phyloP scores from a whole-genome alignment of 2,797 vertebrate species.

The Limosa lapponica region DNA sequence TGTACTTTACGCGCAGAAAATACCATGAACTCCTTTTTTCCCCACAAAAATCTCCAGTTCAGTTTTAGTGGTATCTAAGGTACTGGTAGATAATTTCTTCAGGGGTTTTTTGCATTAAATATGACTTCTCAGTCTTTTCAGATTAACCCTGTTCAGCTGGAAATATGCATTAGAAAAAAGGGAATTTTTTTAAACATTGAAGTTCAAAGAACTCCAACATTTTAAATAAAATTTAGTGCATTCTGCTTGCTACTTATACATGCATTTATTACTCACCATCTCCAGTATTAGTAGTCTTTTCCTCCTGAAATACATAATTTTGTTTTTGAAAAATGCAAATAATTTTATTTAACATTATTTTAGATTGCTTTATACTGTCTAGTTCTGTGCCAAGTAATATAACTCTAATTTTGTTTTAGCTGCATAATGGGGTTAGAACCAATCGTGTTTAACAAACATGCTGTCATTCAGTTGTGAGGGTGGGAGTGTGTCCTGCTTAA shows the following conservation, averaged over 20 bases:
- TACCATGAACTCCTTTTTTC: neutral
- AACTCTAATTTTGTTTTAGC: neutral
- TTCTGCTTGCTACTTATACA: neutral
- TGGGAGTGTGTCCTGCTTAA: neutral
- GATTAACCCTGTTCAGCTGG: neutral
- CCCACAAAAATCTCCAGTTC: neutral
- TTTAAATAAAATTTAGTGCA: neutral
- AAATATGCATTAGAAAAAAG: neutral
- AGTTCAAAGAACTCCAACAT: neutral
- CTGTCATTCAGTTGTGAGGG: neutral
- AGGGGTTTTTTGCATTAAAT: rapidly evolving
- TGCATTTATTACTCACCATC: neutral
- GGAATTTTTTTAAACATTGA: rapidly evolving
- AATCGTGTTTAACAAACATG: neutral
- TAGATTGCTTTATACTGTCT: neutral
- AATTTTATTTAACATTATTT: neutral
- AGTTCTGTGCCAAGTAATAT: neutral
- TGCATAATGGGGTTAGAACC: neutral
- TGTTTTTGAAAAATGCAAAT: neutral
- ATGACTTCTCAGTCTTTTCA: neutral
- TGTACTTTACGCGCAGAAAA: neutral
- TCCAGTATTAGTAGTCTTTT: neutral
- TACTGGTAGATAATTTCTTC: neutral
- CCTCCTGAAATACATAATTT: neutral
- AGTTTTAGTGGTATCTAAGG: neutral